Evolutionary conservation across 2,113 vertebrate species (phyloP).

Genomic region (Rhegmatorhina hoffmannsi): DNA sequence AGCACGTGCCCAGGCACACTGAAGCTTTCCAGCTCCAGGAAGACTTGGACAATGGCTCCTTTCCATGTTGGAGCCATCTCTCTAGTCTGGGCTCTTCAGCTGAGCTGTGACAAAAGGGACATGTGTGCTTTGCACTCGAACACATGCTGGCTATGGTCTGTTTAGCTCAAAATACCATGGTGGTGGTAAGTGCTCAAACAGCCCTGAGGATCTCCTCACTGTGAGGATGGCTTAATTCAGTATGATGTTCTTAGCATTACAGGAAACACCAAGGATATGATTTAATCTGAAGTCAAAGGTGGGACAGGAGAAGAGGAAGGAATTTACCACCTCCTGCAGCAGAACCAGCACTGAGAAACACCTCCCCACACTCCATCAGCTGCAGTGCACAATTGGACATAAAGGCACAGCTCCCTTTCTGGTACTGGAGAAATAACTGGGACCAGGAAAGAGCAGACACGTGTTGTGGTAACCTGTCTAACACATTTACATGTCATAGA

Average conservation of each 20-base stretch:
- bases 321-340: conserved; percentile 15
- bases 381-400: neutral
- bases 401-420: neutral
- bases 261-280: neutral
- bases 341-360: neutral
- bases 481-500: neutral
- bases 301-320: neutral
- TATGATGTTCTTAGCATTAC: neutral
- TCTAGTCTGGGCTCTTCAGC: neutral
- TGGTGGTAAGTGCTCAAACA: neutral
- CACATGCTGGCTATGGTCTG: neutral
- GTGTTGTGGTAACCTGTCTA: neutral
- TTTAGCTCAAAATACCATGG: accelerated
- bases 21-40: neutral
- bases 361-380: neutral
- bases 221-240: neutral
- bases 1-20: neutral
- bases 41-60: accelerated
- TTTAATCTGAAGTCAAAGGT: conserved; percentile 16
- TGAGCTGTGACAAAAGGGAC: neutral
- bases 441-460: neutral
- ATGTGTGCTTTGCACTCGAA: neutral
- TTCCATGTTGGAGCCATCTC: accelerated
- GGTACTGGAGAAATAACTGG: accelerated
- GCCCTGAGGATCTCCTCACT: neutral